phyloP scores from a whole-genome alignment of 2,888 invertebrate species.

The Conomelus anceps region DNA sequence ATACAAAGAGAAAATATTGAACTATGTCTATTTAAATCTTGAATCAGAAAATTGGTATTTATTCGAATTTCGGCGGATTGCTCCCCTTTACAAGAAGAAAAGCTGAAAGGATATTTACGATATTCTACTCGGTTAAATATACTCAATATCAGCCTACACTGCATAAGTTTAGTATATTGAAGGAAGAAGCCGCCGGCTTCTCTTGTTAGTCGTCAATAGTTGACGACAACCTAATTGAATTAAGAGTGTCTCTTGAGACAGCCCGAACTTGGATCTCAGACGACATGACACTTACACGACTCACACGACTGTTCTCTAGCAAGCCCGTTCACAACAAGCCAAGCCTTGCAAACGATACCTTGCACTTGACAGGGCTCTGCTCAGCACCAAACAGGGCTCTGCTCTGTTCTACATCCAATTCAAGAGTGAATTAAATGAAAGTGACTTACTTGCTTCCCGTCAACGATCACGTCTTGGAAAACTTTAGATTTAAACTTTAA shows the following conservation, averaged over 20 bases:
- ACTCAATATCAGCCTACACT: not conserved
- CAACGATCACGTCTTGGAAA: too few relatives aligned
- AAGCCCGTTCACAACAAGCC: not conserved
- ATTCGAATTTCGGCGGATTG: too few relatives aligned
- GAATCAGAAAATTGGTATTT: too few relatives aligned
- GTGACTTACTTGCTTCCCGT: too few relatives aligned
- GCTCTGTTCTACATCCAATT: not conserved
- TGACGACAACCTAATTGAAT: not conserved
- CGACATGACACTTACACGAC: not conserved
- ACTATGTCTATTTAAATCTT: too few relatives aligned
- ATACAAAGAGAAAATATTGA: too few relatives aligned
- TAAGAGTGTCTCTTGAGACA: not conserved
- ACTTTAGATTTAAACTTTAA: too few relatives aligned
- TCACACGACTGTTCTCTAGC: not conserved
- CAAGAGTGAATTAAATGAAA: not conserved
- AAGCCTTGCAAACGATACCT: not conserved
- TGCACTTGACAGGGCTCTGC: not conserved
- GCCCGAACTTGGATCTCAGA: not conserved
- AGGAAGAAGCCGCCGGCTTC: not conserved
- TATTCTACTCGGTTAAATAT: not conserved
- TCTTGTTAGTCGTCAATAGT: not conserved
- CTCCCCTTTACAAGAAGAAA: too few relatives aligned
- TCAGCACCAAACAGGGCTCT: not conserved
- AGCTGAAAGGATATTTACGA: too few relatives aligned
- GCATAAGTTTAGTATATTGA: not conserved